A percentile compares a stretch with the other conserved stretches of the same genome.
Evolutionary conservation across 2,113 vertebrate species (phyloP).

Genomic region (Murina feae): DNA sequence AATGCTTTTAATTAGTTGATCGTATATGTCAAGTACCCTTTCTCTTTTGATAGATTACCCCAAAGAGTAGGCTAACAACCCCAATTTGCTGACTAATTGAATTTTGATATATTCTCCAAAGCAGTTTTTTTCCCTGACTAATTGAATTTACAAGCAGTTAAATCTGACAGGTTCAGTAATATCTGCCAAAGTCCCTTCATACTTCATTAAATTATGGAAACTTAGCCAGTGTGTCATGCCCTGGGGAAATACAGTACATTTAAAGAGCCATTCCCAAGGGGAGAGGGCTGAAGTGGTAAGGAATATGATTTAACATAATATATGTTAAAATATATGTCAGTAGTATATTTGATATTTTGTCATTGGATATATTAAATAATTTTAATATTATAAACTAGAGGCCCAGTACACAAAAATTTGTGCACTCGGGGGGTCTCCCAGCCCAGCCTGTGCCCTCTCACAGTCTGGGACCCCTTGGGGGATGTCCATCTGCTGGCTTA

Average conservation of each 20-base stretch:
- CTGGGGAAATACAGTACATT: background rate
- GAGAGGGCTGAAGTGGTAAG: background rate
- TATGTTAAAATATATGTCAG: constrained; percentile 28
- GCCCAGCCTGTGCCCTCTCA: too few species aligned
- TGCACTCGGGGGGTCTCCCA: too few species aligned
- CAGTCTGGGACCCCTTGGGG: too few species aligned
- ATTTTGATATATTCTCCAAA: constrained; percentile 76
- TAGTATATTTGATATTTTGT: constrained; percentile 27
- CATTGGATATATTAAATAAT: constrained; percentile 3
- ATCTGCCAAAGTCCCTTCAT: constrained; percentile 75
- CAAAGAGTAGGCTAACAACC: constrained; percentile 74
- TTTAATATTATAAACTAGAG: constrained; percentile 54
- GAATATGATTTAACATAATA: constrained; percentile 39
- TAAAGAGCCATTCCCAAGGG: background rate
- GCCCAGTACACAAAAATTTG: too few species aligned
- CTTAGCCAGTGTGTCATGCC: constrained; percentile 49
- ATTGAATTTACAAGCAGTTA: constrained; percentile 79
- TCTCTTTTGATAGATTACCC: constrained; percentile 64
- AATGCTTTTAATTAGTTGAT: constrained; percentile 76
- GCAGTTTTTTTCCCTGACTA: constrained; percentile 56
- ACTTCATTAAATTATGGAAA: constrained; percentile 74
- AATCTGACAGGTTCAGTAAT: constrained; percentile 72
- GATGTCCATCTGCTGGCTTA: too few species aligned
- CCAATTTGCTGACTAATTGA: constrained; percentile 81
- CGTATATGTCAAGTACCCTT: constrained; percentile 48